Conservation (phyloP, 2,888 invertebrate species). For the Lycophotia porphyrea region DNA sequence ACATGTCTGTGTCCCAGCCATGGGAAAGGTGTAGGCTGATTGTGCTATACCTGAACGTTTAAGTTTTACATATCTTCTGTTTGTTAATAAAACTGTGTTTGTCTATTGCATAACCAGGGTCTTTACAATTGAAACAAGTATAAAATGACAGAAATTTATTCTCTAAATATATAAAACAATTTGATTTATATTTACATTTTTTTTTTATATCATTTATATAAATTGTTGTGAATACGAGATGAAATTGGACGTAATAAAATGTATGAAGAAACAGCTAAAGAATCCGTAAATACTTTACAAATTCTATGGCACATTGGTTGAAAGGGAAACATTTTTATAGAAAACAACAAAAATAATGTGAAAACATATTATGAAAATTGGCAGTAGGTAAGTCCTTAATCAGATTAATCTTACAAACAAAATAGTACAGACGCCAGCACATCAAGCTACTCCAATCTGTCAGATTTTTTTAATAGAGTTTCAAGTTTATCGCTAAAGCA, state of each 20-base stretch:
- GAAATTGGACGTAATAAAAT: conserved; percentile 47
- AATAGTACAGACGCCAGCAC: conserved; percentile 29
- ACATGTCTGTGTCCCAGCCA: background rate
- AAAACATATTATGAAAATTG: conserved; percentile 56
- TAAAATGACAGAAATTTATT: conserved; percentile 84
- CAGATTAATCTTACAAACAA: conserved; percentile 51
- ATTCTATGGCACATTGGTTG: conserved; percentile 82
- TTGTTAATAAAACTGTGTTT: background rate
- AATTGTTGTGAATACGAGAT: conserved; percentile 51
- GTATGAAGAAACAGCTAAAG: conserved; percentile 56
- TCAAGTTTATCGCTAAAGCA: too few relatives aligned
- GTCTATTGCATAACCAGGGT: background rate
- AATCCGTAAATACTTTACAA: conserved; percentile 55
- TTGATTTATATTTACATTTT: conserved; percentile 80
- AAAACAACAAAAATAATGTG: conserved; percentile 52
- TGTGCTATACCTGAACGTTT: background rate
- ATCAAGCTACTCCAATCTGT: too few relatives aligned
- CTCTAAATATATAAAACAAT: conserved; percentile 87
- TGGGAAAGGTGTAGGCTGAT: background rate
- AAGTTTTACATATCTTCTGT: background rate
- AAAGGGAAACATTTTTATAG: conserved; percentile 51
- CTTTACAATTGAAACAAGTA: conserved; percentile 54
- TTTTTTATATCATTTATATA: conserved; percentile 39
- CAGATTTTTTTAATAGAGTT: too few relatives aligned
- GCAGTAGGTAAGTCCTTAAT: conserved; percentile 58